Conservation (phyloP, 2,797 vertebrate genomes). For the Myiotriccus ornatus region DNA sequence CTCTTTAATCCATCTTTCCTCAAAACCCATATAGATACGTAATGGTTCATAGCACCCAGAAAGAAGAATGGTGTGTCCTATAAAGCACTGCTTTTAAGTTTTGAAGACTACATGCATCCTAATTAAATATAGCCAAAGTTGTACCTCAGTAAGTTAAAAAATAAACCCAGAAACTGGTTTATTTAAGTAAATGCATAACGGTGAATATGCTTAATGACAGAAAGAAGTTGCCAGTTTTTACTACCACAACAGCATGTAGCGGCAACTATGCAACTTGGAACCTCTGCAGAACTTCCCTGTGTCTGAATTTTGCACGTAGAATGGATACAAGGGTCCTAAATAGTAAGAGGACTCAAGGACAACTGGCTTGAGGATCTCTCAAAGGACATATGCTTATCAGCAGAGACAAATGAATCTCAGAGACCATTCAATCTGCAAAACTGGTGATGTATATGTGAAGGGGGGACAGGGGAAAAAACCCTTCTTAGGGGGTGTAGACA, state of each 20-base stretch:
- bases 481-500: fast-evolving
- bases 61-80: neutral
- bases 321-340: neutral
- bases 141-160: neutral
- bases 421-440: neutral
- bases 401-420: neutral
- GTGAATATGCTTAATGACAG: neutral
- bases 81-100: neutral
- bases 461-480: neutral
- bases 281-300: neutral
- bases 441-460: neutral
- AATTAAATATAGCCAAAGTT: neutral
- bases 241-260: neutral
- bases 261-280: neutral
- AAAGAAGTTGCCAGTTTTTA: neutral
- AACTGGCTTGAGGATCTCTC: neutral
- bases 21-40: neutral
- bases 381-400: neutral
- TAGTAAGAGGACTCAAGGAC: neutral
- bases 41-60: neutral
- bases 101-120: neutral
- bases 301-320: neutral
- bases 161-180: neutral
- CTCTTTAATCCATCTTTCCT: neutral
- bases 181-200: neutral